Evolutionary conservation across 2,797 vertebrate genomes (phyloP), one percentile per base, ranked within the genome.

Genomic region (Acomys russatus): DNA sequence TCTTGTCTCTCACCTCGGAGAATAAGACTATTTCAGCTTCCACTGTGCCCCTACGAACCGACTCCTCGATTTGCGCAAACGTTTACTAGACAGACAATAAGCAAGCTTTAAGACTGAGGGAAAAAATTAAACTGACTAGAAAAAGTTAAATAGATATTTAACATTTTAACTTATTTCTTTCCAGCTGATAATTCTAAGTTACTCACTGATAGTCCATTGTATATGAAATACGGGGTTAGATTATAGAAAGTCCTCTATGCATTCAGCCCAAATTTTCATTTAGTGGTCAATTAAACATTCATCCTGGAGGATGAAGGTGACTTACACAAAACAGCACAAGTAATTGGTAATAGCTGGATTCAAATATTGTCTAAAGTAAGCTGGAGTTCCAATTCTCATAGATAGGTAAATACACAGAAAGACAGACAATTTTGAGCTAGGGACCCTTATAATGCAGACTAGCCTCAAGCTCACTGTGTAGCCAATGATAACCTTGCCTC

Each of bases 1-100:
- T 35, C 30, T 25, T 44, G 51, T 94, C 95, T 92, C 95, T 92
- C 76, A 94, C 96, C 85, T 86, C 23, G 64, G 92, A 66, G 91
- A 96, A 82, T 1, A 95, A 92, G 83, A 95, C 8, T 10, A 14
- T 84, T 86, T 77, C 82, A 71, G 22, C 49, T 96, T 96, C 87
- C 38, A 64, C 96, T 96, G 88, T 22, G 18, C 15, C 71, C 94
- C 4, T 33, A 66, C 76, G n/a, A 49, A 93, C 49, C 88, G 68
- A 97, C 95, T 97, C 79, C 95, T 90, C 70, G 30, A 25, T 56
- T 78, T 14, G 3, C 88, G 33, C 30, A 82, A 76, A 51, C 71
- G 74, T 44, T 28, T 28, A 80, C 68, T 54, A 73, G 56, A 61
- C 59, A 73, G 18, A 38, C 30, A 90, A 56, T 64, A 73, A 88